Conservation (phyloP, 2,888 invertebrate genomes). For the Cremastinae sp. region DNA sequence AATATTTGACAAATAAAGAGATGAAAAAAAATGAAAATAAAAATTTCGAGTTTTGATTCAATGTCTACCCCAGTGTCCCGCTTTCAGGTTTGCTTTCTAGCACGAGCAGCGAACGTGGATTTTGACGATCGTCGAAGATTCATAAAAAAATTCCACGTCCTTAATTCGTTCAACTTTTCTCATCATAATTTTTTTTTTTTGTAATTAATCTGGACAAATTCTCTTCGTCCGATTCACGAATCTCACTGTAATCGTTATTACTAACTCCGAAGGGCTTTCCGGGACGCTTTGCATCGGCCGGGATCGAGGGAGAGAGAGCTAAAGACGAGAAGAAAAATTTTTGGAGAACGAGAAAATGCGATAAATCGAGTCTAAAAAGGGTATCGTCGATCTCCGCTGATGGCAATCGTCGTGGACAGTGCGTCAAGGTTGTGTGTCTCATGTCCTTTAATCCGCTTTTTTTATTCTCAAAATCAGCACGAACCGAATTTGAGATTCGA, state of each 20-base stretch:
- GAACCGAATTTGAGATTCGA: conserved; percentile 35
- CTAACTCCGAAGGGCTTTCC: conserved; percentile 60
- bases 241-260: conserved; percentile 42
- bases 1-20: conserved; percentile 36
- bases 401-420: conserved; percentile 56
- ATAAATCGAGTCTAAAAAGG: background rate
- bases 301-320: conserved; percentile 48
- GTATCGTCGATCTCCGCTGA: conserved; percentile 57
- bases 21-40: conserved; percentile 43
- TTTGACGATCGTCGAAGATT: conserved; percentile 48
- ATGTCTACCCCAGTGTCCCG: conserved; percentile 36
- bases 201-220: background rate
- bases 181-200: background rate
- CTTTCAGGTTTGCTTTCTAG: conserved; percentile 59
- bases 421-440: conserved; percentile 56
- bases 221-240: conserved; percentile 43
- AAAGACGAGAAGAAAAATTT: conserved; percentile 15
- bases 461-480: conserved; percentile 50
- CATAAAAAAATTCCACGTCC: background rate
- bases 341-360: background rate
- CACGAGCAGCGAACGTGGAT: conserved; percentile 42
- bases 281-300: conserved; percentile 53
- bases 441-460: conserved; percentile 56
- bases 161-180: background rate
- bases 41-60: conserved; percentile 46